Evolutionary conservation across 2,888 invertebrate genomes (phyloP).

Genomic region (Yponomeuta sedellus): DNA sequence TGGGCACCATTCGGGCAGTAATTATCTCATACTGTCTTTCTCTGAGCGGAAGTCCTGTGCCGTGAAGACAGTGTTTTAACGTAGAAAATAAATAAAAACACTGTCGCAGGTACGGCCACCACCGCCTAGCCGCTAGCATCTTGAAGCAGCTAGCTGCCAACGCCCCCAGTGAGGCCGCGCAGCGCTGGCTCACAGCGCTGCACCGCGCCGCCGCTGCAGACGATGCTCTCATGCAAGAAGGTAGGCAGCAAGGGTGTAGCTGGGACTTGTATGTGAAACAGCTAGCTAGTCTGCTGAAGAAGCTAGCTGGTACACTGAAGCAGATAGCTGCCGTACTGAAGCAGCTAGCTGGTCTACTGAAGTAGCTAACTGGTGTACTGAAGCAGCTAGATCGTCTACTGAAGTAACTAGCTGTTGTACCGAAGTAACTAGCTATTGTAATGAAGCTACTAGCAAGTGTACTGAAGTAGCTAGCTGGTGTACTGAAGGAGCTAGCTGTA

Average conservation of each 20-base stretch:
- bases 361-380: too few species aligned
- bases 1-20: too few species aligned
- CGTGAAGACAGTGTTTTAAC: too few species aligned
- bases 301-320: background rate
- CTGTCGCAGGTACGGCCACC: constrained; percentile 82
- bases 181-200: constrained; percentile 92
- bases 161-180: constrained; percentile 90
- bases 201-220: constrained; percentile 86
- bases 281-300: background rate
- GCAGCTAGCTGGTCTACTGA: background rate
- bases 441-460: background rate
- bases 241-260: constrained; percentile 32
- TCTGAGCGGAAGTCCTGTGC: too few species aligned
- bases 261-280: background rate
- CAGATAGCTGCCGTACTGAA: background rate
- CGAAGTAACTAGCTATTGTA: too few species aligned
- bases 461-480: background rate
- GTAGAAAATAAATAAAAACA: too few species aligned
- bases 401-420: background rate
- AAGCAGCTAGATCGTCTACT: too few species aligned
- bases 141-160: constrained; percentile 79
- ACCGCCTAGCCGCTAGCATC: constrained; percentile 79
- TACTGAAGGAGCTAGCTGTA: background rate
- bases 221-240: constrained; percentile 75
- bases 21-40: too few species aligned